Base-by-base conservation (phyloP, 1,140 invertebrate species). In the fruit fly (Drosophila melanogaster) region DNA sequence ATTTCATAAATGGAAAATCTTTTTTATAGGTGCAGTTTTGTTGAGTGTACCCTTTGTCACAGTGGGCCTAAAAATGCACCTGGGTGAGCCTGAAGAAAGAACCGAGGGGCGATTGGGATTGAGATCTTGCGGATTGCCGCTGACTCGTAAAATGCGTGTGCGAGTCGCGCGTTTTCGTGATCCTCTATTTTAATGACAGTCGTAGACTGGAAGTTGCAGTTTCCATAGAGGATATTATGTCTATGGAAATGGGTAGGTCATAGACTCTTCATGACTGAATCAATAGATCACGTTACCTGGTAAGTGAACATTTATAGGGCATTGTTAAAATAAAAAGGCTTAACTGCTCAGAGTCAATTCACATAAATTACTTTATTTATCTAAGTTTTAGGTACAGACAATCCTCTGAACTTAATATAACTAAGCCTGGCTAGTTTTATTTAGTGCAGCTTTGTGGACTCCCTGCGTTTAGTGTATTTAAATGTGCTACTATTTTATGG, bases 61-160 rank as follows among this genome's bases (percentile, higher is more conserved):
- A 73, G 81, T 84, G 81, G 72, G 77, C 60, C 81, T 80, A 30
- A 51, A 19, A 26, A 33, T 40, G 57, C 66, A 70, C 66, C 51
- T 69, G 66, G 66, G 66, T 43, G 49, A 70, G 61, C 49, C 38
- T 38, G 11, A 15, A 61, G 22, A 11, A 47, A 37, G 49, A 8
- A 6, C 24, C 35, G 12, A 38, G 37, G n/a, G 37, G 58, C n/a
- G 11, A 12, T 43, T 15, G 40, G 67, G 41, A 22, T n/a, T 14
- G 12, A 61, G 60, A 57, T 57, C 75, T 79, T 43, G 67, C 76
- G 58, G 51, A 56, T 75, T 58, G 65, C 71, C 49, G 62, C 60
- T 83, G 77, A 60, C 79, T 90, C 89, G 76, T 91, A 90, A 90
- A 90, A 91, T 91, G 89, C 83, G 89, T 91, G 89, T 91, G 89